Percentiles rank a stretch among this genome's conserved stretches.
phyloP scores from a whole-genome alignment of 2,113 vertebrate species.

The Spheniscus mendiculus region DNA sequence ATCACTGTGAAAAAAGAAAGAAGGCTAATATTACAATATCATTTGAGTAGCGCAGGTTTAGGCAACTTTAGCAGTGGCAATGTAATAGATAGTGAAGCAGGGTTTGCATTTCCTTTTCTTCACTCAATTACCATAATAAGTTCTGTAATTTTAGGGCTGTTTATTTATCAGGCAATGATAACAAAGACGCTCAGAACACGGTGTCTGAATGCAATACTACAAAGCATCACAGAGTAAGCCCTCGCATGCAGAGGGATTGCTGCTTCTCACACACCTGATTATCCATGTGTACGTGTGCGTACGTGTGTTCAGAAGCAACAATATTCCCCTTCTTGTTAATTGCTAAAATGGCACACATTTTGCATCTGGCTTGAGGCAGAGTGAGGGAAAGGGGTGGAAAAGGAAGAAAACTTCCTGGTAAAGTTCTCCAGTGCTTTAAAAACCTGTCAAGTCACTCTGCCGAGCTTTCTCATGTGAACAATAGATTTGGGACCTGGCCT shows the following conservation, averaged over 20 bases:
- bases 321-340: not conserved
- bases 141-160: constrained; percentile 79
- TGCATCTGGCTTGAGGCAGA: not conserved
- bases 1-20: constrained; percentile 75
- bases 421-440: constrained; percentile 33
- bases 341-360: not conserved
- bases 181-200: constrained; percentile 72
- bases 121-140: constrained; percentile 81
- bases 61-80: constrained; percentile 70
- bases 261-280: constrained; percentile 55
- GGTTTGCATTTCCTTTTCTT: constrained; percentile 62
- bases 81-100: constrained; percentile 48
- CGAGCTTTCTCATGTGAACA: not conserved
- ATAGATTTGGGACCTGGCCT: constrained; percentile 41
- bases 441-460: constrained; percentile 17
- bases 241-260: constrained; percentile 20
- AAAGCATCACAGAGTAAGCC: constrained; percentile 57
- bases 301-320: not conserved
- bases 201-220: constrained; percentile 64
- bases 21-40: constrained; percentile 68
- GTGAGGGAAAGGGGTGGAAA: not conserved
- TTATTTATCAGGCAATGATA: constrained; percentile 78
- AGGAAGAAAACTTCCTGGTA: not conserved
- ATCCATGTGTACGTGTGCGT: not conserved
- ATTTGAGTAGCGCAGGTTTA: constrained; percentile 70